A percentile compares a stretch with the other conserved stretches of the same genome.
These are phyloP conservation scores for Spatula clypeata DNA, from an alignment of 2,797 vertebrate species.

Conservation along the genomic window DNA sequence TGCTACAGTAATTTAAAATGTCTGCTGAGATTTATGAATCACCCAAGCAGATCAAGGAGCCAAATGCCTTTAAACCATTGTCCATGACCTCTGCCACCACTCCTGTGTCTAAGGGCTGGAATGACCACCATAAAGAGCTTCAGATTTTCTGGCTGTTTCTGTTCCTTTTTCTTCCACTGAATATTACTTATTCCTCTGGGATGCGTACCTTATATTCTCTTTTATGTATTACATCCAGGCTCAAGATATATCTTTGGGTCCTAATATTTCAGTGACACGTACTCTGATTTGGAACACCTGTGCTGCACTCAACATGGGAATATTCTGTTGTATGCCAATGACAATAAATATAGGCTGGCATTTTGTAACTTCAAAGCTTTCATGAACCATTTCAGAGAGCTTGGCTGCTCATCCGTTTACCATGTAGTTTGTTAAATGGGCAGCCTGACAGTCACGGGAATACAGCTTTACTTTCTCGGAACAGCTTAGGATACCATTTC, in stretches of 20 bases:
- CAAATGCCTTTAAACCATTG: not conserved
- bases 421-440: not conserved
- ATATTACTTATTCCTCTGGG: not conserved
- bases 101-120: not conserved
- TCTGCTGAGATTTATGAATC: not conserved
- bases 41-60: not conserved
- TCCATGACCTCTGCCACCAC: accelerated
- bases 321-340: not conserved
- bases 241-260: not conserved
- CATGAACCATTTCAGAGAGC: not conserved
- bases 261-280: not conserved
- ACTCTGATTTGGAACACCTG: not conserved
- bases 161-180: not conserved
- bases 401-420: conserved; percentile 25
- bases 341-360: not conserved
- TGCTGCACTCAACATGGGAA: not conserved
- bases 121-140: not conserved
- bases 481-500: not conserved
- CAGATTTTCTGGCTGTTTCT: not conserved
- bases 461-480: not conserved
- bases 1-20: not conserved
- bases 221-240: not conserved
- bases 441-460: not conserved
- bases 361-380: conserved; percentile 15
- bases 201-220: accelerated